phyloP scores from a whole-genome alignment of 2,797 vertebrate genomes.

The Danio tinwini region DNA sequence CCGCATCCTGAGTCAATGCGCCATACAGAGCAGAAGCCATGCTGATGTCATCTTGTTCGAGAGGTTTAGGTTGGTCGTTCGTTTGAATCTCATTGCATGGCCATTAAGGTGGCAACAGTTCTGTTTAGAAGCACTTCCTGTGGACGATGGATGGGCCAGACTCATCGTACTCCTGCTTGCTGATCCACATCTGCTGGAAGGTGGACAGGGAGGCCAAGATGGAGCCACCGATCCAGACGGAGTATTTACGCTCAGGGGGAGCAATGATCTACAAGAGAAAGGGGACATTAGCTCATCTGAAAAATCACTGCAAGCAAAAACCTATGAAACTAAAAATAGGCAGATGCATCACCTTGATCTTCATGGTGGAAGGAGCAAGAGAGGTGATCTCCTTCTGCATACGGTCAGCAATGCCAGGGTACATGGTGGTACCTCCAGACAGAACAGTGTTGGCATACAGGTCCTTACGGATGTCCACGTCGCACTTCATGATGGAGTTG shows the following conservation, averaged over 20 bases:
- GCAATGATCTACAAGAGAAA: constrained; percentile 77
- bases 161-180: constrained; percentile 87
- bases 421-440: constrained; percentile 98
- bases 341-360: constrained; percentile 88
- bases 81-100: constrained; percentile 78
- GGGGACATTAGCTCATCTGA: not conserved
- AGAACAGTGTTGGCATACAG: constrained; percentile 98
- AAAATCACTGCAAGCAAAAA: not conserved
- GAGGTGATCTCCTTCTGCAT: constrained; percentile 99
- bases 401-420: constrained; percentile 94
- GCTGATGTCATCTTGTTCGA: constrained; percentile 81
- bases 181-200: constrained; percentile 89
- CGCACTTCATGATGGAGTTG: constrained; percentile 99
- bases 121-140: constrained; percentile 85
- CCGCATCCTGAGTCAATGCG: constrained; percentile 83
- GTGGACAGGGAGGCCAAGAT: constrained; percentile 85
- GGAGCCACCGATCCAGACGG: constrained; percentile 84
- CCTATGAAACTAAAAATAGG: rapidly evolving
- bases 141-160: constrained; percentile 84
- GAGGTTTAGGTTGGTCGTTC: constrained; percentile 64
- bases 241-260: constrained; percentile 85
- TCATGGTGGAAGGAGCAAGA: constrained; percentile 96
- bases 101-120: constrained; percentile 76
- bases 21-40: constrained; percentile 86
- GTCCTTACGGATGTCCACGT: constrained; percentile 97